phyloP scores from a whole-genome alignment of 1,140 invertebrate genomes.

The Aphidius ervi region DNA sequence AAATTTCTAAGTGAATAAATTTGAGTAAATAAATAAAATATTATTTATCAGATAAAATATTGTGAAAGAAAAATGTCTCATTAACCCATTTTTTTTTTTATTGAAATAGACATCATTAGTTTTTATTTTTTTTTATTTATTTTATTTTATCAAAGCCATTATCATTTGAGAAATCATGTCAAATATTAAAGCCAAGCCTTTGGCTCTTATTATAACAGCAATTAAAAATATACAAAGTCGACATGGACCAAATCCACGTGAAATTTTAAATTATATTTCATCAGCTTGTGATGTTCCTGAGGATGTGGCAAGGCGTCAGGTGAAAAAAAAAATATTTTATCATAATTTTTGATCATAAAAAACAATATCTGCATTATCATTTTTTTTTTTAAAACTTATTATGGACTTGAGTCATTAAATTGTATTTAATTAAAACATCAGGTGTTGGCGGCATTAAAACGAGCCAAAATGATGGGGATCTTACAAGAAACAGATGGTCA shows the following conservation, averaged over 20 bases:
- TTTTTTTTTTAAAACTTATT: background rate
- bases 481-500: constrained; percentile 25
- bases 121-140: background rate
- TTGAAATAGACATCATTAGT: too few relatives aligned
- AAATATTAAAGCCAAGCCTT: constrained; percentile 19
- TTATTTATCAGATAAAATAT: too few relatives aligned
- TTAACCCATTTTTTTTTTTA: too few relatives aligned
- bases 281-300: constrained; percentile 23
- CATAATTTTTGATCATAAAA: background rate
- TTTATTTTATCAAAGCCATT: background rate
- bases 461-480: constrained; percentile 32
- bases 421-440: constrained; percentile 1
- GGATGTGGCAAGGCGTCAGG: constrained; percentile 30
- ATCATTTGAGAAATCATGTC: constrained; percentile 23
- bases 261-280: constrained; percentile 34
- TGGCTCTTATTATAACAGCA: constrained; percentile 28
- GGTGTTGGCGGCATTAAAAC: constrained; percentile 32
- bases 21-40: too few relatives aligned
- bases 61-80: too few relatives aligned
- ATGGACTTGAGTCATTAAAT: background rate
- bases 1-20: too few relatives aligned
- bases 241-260: constrained; percentile 30
- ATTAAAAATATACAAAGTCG: constrained; percentile 33
- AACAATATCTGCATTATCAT: background rate
- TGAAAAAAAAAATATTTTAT: constrained; percentile 14